These are phyloP conservation scores for Bos javanicus DNA, from an alignment of 2,113 vertebrate species.

Conservation along the genomic window DNA sequence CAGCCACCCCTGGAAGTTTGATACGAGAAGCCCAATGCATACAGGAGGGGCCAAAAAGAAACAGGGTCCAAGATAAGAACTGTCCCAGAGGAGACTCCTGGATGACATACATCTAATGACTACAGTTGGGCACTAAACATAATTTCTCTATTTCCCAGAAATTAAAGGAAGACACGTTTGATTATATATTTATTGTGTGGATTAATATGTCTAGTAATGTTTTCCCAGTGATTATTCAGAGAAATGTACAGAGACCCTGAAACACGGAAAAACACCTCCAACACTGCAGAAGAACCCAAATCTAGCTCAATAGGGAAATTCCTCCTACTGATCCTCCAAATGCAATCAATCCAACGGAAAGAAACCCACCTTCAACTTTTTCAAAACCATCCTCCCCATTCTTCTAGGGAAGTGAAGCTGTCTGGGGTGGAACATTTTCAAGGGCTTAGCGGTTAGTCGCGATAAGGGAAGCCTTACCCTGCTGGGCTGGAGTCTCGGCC, in stretches of 20 bases:
- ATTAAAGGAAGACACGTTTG: background rate
- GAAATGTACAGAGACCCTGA: background rate
- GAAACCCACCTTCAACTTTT: background rate
- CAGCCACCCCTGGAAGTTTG: background rate
- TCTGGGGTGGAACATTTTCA: background rate
- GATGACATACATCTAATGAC: background rate
- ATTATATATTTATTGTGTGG: background rate
- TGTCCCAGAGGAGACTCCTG: background rate
- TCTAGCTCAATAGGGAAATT: background rate
- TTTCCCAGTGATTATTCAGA: background rate
- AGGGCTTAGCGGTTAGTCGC: slow-evolving; percentile 74
- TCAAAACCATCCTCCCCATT: slow-evolving; percentile 17
- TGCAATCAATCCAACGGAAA: background rate
- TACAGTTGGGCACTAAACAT: background rate
- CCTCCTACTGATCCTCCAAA: background rate
- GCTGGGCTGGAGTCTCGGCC: slow-evolving; percentile 84
- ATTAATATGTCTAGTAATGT: background rate
- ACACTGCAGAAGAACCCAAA: background rate
- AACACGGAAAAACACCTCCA: background rate
- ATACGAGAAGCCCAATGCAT: background rate
- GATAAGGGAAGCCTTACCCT: slow-evolving; percentile 87
- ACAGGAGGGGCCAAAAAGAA: background rate
- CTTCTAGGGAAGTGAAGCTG: slow-evolving; percentile 4
- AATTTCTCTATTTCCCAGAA: background rate
- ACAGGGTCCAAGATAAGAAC: background rate